Conservation (phyloP, 2,113 vertebrate species). For the Speoplatyrhinus poulsoni region DNA sequence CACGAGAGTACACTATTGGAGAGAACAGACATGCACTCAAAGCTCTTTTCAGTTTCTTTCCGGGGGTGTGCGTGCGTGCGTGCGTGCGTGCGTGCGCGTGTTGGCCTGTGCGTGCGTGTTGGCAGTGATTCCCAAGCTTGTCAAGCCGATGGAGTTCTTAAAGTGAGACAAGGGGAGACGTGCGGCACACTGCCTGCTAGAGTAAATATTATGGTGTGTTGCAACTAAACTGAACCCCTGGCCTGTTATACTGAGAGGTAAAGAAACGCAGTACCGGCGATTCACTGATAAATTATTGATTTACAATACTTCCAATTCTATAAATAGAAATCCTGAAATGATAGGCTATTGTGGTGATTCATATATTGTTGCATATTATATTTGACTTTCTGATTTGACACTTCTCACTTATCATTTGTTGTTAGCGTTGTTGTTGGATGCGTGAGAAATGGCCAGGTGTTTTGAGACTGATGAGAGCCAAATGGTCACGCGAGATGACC, state of each 20-base stretch:
- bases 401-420: neutral
- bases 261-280: conserved; percentile 1
- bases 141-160: conserved; percentile 69
- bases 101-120: conserved; percentile 39
- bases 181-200: conserved; percentile 58
- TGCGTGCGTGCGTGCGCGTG: conserved; percentile 10
- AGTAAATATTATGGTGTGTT: conserved; percentile 73
- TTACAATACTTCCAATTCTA: neutral
- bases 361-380: neutral
- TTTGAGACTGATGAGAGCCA: too few species aligned
- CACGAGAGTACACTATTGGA: conserved; percentile 8
- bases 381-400: neutral
- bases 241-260: conserved; percentile 28
- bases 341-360: neutral
- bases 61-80: conserved; percentile 6
- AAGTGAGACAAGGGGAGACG: conserved; percentile 51
- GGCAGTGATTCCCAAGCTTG: conserved; percentile 56
- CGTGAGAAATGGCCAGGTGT: too few species aligned
- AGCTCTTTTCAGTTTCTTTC: conserved; percentile 8
- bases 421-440: too few species aligned
- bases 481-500: too few species aligned
- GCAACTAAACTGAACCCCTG: conserved; percentile 38
- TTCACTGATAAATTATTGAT: neutral
- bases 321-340: neutral
- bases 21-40: conserved; percentile 18